Conservation (phyloP, 1,140 invertebrate genomes). For the Bombus turneri region DNA sequence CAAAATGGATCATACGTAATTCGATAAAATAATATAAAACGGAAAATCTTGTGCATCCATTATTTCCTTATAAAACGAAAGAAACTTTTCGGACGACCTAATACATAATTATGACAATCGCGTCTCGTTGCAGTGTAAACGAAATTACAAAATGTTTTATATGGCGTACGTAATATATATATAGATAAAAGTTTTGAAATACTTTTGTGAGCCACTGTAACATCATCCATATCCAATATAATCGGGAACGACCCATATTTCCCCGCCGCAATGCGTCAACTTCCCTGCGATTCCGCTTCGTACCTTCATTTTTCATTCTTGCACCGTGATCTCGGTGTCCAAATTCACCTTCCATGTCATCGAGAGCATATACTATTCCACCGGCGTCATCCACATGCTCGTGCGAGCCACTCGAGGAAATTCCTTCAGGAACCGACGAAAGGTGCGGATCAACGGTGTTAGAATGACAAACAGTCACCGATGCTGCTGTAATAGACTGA, state of each 20-base stretch:
- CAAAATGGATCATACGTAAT: too few species aligned
- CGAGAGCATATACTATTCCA: conserved; percentile 42
- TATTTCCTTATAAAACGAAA: too few species aligned
- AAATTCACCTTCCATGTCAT: conserved; percentile 65
- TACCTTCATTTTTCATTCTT: conserved; percentile 63
- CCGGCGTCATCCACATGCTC: neutral
- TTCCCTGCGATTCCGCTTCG: conserved; percentile 55
- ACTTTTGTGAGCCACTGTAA: neutral
- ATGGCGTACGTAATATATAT: too few species aligned
- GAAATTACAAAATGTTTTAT: too few species aligned
- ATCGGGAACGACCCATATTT: conserved; percentile 77
- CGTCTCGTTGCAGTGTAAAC: too few species aligned
- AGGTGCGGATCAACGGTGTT: conserved; percentile 6
- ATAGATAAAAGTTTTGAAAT: too few species aligned
- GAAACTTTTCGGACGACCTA: too few species aligned
- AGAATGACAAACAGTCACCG: conserved; percentile 22
- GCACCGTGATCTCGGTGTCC: conserved; percentile 41
- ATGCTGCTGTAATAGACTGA: conserved; percentile 1
- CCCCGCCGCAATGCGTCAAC: conserved; percentile 73
- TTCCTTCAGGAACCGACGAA: conserved; percentile 5
- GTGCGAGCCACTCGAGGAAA: conserved; percentile 27
- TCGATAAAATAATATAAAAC: too few species aligned
- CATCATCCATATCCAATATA: conserved; percentile 64
- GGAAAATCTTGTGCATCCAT: too few species aligned
- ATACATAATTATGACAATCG: too few species aligned